A percentile compares a stretch with the other conserved stretches of the same genome.
Conservation (phyloP, 2,797 vertebrate genomes). For the Lindbergichthys nudifrons region DNA sequence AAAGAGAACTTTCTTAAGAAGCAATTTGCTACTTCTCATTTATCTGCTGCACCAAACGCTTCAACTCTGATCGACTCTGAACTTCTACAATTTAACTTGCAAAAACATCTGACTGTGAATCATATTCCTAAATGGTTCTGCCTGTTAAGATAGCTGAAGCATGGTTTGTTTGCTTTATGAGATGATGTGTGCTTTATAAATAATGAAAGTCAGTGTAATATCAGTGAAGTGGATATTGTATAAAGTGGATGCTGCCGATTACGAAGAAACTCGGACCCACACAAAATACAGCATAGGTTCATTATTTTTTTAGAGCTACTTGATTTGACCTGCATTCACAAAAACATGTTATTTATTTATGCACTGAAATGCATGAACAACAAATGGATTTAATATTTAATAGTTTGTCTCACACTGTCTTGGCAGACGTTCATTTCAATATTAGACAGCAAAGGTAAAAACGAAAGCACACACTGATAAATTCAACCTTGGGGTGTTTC, state of each 20-base stretch:
- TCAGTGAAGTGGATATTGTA: conserved; percentile 41
- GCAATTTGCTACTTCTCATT: conserved; percentile 52
- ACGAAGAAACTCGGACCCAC: not conserved
- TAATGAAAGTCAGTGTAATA: conserved; percentile 36
- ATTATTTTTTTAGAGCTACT: not conserved
- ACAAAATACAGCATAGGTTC: not conserved
- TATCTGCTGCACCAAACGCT: conserved; percentile 45
- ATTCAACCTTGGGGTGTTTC: not conserved
- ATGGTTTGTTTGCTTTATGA: conserved; percentile 51
- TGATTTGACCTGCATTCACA: conserved; percentile 8
- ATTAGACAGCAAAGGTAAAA: not conserved
- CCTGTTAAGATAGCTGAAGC: conserved; percentile 23
- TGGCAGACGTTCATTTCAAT: conserved; percentile 8
- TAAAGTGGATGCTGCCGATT: conserved; percentile 33
- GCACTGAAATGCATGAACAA: conserved; percentile 19
- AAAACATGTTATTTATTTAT: conserved; percentile 3
- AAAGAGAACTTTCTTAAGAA: conserved; percentile 10
- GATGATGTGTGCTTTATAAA: conserved; percentile 34
- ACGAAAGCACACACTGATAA: not conserved
- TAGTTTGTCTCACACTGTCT: conserved; percentile 11
- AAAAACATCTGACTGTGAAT: conserved; percentile 22
- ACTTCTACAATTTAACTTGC: conserved; percentile 34
- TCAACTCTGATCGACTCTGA: conserved; percentile 48
- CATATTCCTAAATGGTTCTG: conserved; percentile 28
- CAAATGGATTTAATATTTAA: conserved; percentile 4